Evolutionary conservation across 1,140 invertebrate genomes (phyloP).

Genomic region (Brachionus koreanus): DNA sequence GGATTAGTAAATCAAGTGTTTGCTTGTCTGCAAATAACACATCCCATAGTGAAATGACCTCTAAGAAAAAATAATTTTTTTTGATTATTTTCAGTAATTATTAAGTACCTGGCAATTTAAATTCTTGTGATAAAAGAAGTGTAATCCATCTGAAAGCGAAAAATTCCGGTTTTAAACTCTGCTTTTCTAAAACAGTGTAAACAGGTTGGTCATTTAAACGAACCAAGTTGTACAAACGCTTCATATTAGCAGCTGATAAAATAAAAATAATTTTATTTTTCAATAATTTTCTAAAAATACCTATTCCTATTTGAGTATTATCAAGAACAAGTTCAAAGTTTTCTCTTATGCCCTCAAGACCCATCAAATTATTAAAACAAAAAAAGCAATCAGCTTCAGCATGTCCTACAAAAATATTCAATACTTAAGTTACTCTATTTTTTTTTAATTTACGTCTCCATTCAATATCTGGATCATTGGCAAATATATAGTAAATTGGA

Average conservation of each 20-base stretch:
- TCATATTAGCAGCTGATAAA: conserved; percentile 65
- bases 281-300: conserved; percentile 49
- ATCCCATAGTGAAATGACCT: conserved; percentile 38
- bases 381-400: conserved; percentile 97
- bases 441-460: conserved; percentile 66
- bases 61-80: neutral
- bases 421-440: conserved; percentile 26
- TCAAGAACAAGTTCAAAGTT: conserved; percentile 90
- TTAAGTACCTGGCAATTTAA: conserved; percentile 70
- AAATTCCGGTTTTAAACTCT: conserved; percentile 87
- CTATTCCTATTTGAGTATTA: conserved; percentile 70
- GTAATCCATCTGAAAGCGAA: conserved; percentile 96
- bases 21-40: conserved; percentile 13
- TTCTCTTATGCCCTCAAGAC: conserved; percentile 80
- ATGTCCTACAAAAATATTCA: conserved; percentile 65
- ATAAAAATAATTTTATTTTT: conserved; percentile 72
- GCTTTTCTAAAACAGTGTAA: conserved; percentile 69
- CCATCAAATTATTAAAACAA: conserved; percentile 93
- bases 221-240: conserved; percentile 69
- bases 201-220: conserved; percentile 72
- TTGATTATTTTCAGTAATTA: neutral
- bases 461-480: conserved; percentile 75
- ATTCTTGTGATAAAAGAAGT: conserved; percentile 92
- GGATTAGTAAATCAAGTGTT: conserved; percentile 34
- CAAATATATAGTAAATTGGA: conserved; percentile 95